These are phyloP conservation scores for Rhinolophus ferrumequinum DNA, from an alignment of 2,113 vertebrate species.

Conservation along the genomic window DNA sequence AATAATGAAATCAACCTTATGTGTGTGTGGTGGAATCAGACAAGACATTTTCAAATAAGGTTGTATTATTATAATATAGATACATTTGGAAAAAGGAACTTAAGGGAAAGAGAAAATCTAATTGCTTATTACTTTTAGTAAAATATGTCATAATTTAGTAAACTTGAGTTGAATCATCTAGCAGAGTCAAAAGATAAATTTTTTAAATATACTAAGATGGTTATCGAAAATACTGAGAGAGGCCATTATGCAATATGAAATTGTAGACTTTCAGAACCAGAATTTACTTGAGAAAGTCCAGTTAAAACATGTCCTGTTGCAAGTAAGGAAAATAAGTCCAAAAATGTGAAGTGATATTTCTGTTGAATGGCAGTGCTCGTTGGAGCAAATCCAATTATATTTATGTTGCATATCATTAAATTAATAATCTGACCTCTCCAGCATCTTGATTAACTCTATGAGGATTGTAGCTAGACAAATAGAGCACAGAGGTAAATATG, in stretches of 20 bases:
- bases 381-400: not conserved
- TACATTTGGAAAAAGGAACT: conserved; percentile 19
- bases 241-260: not conserved
- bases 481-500: not conserved
- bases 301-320: not conserved
- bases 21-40: not conserved
- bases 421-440: not conserved
- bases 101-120: not conserved
- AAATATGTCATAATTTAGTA: not conserved
- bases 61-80: not conserved
- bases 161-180: not conserved
- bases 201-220: not conserved
- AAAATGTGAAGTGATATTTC: not conserved
- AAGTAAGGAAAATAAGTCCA: not conserved
- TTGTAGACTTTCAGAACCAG: not conserved
- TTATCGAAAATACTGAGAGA: not conserved
- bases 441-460: not conserved
- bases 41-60: not conserved
- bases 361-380: not conserved
- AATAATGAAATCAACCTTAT: not conserved
- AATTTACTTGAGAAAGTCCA: not conserved
- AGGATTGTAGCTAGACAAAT: not conserved
- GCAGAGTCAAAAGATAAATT: not conserved
- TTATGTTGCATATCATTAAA: not conserved
- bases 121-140: conserved; percentile 8